These are phyloP conservation scores for Anticlea derivata DNA, from an alignment of 2,888 invertebrate genomes.

Conservation along the genomic window DNA sequence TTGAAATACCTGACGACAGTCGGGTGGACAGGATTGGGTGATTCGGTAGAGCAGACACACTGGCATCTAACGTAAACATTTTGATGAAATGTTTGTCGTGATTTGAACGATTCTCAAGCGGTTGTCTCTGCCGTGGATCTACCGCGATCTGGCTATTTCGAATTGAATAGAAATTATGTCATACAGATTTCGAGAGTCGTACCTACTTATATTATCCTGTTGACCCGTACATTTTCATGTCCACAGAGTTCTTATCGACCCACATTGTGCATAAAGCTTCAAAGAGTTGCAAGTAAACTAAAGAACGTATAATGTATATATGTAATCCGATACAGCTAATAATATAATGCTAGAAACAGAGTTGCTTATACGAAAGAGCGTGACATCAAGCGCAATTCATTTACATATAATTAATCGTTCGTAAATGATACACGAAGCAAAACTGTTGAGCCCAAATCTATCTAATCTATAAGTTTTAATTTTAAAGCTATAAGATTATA, in stretches of 20 bases:
- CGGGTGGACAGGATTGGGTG: slow-evolving; percentile 46
- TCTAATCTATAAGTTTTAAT: too few relatives aligned
- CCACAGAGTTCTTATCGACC: too few relatives aligned
- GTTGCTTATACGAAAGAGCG: slow-evolving; percentile 50
- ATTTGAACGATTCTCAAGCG: slow-evolving; percentile 37
- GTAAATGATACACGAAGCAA: slow-evolving; percentile 47
- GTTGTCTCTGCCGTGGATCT: slow-evolving; percentile 15
- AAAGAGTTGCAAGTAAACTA: slow-evolving; percentile 2
- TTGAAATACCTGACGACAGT: slow-evolving; percentile 61
- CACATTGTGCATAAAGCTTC: neutral
- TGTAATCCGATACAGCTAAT: slow-evolving; percentile 52
- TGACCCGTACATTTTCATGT: too few relatives aligned
- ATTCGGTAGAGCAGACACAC: slow-evolving; percentile 37
- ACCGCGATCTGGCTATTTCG: neutral
- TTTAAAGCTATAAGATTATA: too few relatives aligned
- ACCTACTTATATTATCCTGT: neutral
- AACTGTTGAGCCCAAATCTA: slow-evolving; percentile 29
- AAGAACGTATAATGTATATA: slow-evolving; percentile 33
- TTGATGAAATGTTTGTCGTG: slow-evolving; percentile 47
- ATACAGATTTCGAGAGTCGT: too few relatives aligned
- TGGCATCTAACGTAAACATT: slow-evolving; percentile 51
- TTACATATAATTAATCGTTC: slow-evolving; percentile 57
- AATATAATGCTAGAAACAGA: slow-evolving; percentile 42
- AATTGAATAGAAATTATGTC: slow-evolving; percentile 5
- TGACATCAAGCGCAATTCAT: slow-evolving; percentile 51